Evolutionary conservation across 2,888 invertebrate genomes (phyloP).

Genomic region (Chrysomela aeneicollis): DNA sequence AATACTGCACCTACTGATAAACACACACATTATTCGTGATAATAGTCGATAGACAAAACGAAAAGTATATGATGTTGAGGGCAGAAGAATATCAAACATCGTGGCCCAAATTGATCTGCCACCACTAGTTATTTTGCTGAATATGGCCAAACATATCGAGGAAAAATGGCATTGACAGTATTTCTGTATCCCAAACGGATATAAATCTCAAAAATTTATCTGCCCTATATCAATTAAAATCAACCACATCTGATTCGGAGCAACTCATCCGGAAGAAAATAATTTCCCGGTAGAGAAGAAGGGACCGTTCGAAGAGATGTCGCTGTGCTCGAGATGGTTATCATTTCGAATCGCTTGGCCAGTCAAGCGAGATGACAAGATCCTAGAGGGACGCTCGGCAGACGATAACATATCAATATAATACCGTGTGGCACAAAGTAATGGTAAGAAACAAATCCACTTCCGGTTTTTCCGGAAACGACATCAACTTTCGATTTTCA

Average conservation of each 20-base stretch:
- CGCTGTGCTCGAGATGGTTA: constrained; percentile 36
- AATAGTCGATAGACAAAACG: too few species aligned
- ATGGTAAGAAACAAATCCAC: too few species aligned
- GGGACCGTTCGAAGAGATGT: constrained; percentile 30
- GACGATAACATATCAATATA: too few species aligned
- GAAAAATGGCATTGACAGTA: background rate
- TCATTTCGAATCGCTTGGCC: constrained; percentile 42
- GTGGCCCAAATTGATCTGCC: background rate
- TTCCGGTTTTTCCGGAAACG: too few species aligned
- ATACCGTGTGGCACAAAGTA: too few species aligned
- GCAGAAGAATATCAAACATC: too few species aligned
- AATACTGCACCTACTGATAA: too few species aligned
- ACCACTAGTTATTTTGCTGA: background rate
- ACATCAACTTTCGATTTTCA: too few species aligned
- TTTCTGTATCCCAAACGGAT: background rate
- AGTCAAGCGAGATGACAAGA: constrained; percentile 39
- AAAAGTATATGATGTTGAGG: too few species aligned
- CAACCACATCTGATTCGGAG: constrained; percentile 21
- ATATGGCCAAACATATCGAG: background rate
- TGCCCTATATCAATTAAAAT: constrained; percentile 23
- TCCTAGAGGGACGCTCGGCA: constrained; percentile 32
- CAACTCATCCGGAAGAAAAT: constrained; percentile 27
- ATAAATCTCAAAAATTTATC: background rate
- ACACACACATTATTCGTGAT: too few species aligned
- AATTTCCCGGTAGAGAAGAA: constrained; percentile 34